Evolutionary conservation across 1,140 invertebrate genomes (phyloP).

Genomic region (Drosophila albomicans): DNA sequence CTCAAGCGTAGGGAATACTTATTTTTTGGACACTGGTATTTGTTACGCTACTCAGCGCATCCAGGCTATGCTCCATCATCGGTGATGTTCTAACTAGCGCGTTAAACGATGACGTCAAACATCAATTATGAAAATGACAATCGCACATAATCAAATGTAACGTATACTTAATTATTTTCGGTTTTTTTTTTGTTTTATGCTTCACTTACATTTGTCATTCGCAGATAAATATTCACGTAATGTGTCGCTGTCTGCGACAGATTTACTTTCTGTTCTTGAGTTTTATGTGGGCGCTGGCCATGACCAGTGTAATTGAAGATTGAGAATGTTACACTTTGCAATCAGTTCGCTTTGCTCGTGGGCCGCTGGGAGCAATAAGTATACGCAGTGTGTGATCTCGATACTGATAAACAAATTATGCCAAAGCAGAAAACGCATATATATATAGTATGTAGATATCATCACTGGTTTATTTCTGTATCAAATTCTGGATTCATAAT

Average conservation of each 20-base stretch:
- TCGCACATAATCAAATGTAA: neutral
- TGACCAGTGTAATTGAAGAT: conserved; percentile 8
- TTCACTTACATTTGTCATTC: neutral
- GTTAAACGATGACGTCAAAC: conserved; percentile 26
- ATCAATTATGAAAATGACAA: conserved; percentile 3
- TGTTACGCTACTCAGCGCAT: conserved; percentile 52
- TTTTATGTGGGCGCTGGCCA: neutral
- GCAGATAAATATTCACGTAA: conserved; percentile 9
- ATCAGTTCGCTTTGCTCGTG: neutral
- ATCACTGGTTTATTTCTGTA: neutral
- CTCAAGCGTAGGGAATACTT: conserved; percentile 32
- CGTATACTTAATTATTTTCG: conserved; percentile 5
- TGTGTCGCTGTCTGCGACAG: neutral
- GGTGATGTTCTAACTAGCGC: neutral
- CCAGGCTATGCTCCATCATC: conserved; percentile 6
- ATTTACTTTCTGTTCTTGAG: neutral
- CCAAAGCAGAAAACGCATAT: neutral
- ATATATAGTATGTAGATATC: neutral
- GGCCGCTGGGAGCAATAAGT: neutral
- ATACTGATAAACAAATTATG: conserved; percentile 1
- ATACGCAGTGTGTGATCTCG: conserved; percentile 2
- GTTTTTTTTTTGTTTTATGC: neutral
- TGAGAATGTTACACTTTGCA: neutral
- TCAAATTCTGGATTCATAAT: neutral
- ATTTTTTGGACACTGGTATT: conserved; percentile 18